Percentiles rank a stretch among this genome's conserved stretches.
Evolutionary conservation across 1,140 invertebrate species (phyloP).

Genomic region (Euschistus heros): DNA sequence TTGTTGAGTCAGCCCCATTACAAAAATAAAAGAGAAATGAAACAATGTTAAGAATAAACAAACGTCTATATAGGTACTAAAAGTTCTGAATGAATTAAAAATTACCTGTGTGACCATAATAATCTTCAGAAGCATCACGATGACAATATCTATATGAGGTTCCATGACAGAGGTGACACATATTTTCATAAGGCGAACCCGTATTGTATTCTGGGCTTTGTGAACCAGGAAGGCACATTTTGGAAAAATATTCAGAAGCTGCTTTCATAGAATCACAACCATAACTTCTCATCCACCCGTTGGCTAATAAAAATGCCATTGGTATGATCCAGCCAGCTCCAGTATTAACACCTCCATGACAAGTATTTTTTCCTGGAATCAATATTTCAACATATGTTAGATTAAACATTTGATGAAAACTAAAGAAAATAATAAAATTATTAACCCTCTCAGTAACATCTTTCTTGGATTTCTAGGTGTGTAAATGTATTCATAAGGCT

Average conservation of each 20-base stretch:
- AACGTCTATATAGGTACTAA: too few species aligned
- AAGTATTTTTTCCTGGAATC: conserved; percentile 61
- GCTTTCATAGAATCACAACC: conserved; percentile 81
- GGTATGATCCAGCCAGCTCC: conserved; percentile 95
- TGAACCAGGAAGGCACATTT: conserved; percentile 82
- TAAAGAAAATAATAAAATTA: not conserved
- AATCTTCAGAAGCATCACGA: conserved; percentile 76
- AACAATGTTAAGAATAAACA: too few species aligned
- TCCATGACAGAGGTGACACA: conserved; percentile 91
- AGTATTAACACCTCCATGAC: conserved; percentile 82
- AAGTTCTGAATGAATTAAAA: too few species aligned
- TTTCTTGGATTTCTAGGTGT: too few species aligned
- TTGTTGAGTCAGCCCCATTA: too few species aligned
- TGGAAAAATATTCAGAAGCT: conserved; percentile 84
- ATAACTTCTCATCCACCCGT: conserved; percentile 84
- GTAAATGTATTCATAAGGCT: too few species aligned
- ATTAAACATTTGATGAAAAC: too few species aligned
- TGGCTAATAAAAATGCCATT: conserved; percentile 82
- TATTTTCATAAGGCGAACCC: conserved; percentile 70
- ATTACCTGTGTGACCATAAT: conserved; percentile 68
- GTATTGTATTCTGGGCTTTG: conserved; percentile 73
- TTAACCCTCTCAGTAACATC: too few species aligned
- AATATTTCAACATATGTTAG: not conserved
- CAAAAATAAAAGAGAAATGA: too few species aligned
- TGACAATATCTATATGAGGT: conserved; percentile 68